These are phyloP conservation scores for Hyposmocoma kahamanoa DNA, from an alignment of 1,140 invertebrate genomes.

Conservation along the genomic window DNA sequence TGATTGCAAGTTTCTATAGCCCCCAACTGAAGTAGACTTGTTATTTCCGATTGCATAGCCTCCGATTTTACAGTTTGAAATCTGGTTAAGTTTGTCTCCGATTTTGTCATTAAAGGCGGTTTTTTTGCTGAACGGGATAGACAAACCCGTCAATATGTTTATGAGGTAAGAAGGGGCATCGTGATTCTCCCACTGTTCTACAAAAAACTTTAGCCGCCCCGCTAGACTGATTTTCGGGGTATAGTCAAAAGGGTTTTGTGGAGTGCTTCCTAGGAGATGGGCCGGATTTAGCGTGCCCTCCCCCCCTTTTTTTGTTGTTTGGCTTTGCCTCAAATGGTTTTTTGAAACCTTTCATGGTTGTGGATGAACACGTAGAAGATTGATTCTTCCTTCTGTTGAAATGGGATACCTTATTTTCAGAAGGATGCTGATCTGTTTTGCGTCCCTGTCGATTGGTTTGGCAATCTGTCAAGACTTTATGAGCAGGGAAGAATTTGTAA, in stretches of 20 bases:
- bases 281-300: neutral
- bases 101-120: neutral
- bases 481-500: neutral
- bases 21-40: neutral
- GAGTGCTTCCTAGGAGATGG: neutral
- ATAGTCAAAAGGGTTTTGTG: neutral
- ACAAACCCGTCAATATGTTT: neutral
- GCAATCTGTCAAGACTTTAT: neutral
- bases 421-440: neutral
- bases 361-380: neutral
- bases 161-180: neutral
- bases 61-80: neutral
- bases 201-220: neutral
- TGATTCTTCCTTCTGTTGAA: neutral
- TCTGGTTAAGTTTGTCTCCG: neutral
- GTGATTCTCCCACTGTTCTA: neutral
- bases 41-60: neutral
- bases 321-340: neutral
- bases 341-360: neutral
- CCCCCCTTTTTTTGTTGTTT: conserved; percentile 1
- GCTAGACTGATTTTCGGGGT: neutral
- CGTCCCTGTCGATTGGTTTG: neutral
- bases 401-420: neutral
- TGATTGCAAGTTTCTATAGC: neutral
- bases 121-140: neutral